Base-by-base conservation (phyloP, 2,797 vertebrate genomes). In the Gadopsis bispinosus region DNA sequence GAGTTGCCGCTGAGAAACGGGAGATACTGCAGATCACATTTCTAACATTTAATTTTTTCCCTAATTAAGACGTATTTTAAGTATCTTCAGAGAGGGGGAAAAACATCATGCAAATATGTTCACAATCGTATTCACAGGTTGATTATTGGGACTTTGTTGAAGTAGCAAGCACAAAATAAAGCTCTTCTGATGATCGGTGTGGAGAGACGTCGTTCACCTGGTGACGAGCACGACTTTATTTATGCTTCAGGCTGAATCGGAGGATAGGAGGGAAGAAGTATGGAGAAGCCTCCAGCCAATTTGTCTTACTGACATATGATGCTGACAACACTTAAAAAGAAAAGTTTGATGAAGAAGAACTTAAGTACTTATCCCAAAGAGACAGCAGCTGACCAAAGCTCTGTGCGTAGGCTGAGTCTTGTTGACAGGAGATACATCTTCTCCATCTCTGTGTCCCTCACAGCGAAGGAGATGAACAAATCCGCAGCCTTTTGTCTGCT, bases 401-500 rank as follows among this genome's bases (percentile, higher is more conserved):
- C 80, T 68, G 88, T 67, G 91, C 88, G 88, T 92, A 88, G 93
- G 90, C 88, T 83, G 92, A 87, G 89, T 81, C 79, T 68, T 81
- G 88, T 90, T 92, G 91, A 93, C 94, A 92, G 91, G 74, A 91
- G 88, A 94, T 93, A 93, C 43, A 88, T 94, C 93, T 94, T 93
- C 90, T 90, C 86, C 86, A 86, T 87, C 81, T 89, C 84, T 19
- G 83, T 79, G 84, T 92, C 91, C 91, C 93, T 91, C 39, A 83
- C 89, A 92, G 93, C 86, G 1, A 80, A 84, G 55, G 69, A 92
- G 88, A 87, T 79, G 86, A 90, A 91, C 87, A 85, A 90, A 90
- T 86, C 80, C 45, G 60, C 89, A 91, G 88, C 82, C 85, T 87
- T 91, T 89, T 90, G 87, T 90, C 88, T 80, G 33, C 73, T 1